Evolutionary conservation across 2,113 vertebrate species (phyloP), one percentile per base, ranked within the genome.

Genomic region (Nycticebus coucang): DNA sequence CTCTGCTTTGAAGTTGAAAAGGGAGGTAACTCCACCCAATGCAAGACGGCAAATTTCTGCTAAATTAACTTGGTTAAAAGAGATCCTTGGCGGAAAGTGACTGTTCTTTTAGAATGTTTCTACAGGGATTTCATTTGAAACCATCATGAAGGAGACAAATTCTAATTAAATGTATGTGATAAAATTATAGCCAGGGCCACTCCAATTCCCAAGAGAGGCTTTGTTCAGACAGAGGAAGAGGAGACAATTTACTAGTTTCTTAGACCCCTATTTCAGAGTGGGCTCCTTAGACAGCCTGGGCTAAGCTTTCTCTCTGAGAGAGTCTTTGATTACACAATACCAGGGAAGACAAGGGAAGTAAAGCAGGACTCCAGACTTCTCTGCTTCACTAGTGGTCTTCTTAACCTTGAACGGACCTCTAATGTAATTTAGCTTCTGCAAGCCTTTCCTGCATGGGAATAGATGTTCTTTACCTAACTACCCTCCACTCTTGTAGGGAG

Each of bases 151-250:
- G 91, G 74, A 87, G 88, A 88, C 82, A 91, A 72, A 90, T 77
- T 97, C 93, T 97, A 94, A 97, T 97, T 95, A 96, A 97, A 97
- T 94, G 57, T 66, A 50, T 66, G 60, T 92, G 91, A 89, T 87
- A 93, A 96, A 96, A 96, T 95, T 81, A 95, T 87, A 77, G 94
- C 87, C 87, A 94, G 95, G 91, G 68, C 91, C 89, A 82, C 74
- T 81, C 57, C 59, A 78, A 78, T 88, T 91, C 95, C 94, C 91
- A 35, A 69, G 79, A 94, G 71, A 92, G 53, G 22, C 71, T 90
- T 93, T 89, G 35, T 53, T 97, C 55, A 83, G 50, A 55, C 69
- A 66, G 75, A 80, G 62, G 60, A 80, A 89, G n/a, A 64, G 84
- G 78, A 92, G 71, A 78, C 30, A 59, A 9, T 74, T 89, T n/a